Evolutionary conservation across 2,797 vertebrate species (phyloP).

Genomic region (Pangasius krempfi): DNA sequence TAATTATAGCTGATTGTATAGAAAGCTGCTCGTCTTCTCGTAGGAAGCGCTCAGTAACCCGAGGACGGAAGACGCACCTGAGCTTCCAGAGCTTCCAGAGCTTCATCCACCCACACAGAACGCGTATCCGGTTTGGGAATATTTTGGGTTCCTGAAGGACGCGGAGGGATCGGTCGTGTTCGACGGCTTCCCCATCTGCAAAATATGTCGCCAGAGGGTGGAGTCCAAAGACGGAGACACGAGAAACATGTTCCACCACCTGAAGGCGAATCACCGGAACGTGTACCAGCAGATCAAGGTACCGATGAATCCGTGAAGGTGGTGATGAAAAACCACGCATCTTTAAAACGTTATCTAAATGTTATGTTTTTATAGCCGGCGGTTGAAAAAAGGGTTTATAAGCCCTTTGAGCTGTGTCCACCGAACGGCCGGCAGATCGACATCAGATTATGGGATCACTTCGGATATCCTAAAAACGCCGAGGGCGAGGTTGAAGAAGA

Average conservation of each 20-base stretch:
- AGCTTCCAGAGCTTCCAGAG: background rate
- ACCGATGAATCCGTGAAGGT: background rate
- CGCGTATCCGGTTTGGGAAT: conserved; percentile 27
- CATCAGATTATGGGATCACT: conserved; percentile 36
- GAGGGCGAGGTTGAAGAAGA: conserved; percentile 30
- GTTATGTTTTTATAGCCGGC: conserved; percentile 2
- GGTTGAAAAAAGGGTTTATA: conserved; percentile 6
- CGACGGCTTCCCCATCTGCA: conserved; percentile 42
- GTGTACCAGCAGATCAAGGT: conserved; percentile 47
- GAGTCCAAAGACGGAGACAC: conserved; percentile 45
- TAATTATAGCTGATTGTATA: background rate
- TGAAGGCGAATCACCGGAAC: conserved; percentile 30
- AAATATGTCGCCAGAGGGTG: conserved; percentile 37
- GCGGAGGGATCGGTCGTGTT: conserved; percentile 26
- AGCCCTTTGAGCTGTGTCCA: conserved; percentile 26
- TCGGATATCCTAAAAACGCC: conserved; percentile 42
- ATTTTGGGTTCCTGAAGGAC: conserved; percentile 42
- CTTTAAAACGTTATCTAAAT: background rate
- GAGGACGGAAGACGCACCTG: background rate
- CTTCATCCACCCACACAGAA: conserved; percentile 35
- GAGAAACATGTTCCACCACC: conserved; percentile 40
- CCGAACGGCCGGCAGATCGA: conserved; percentile 16
- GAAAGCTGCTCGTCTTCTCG: background rate
- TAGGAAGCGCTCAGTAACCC: background rate
- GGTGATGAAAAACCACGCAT: background rate